phyloP scores from a whole-genome alignment of 1,140 invertebrate genomes.

The Cydia pomonella region DNA sequence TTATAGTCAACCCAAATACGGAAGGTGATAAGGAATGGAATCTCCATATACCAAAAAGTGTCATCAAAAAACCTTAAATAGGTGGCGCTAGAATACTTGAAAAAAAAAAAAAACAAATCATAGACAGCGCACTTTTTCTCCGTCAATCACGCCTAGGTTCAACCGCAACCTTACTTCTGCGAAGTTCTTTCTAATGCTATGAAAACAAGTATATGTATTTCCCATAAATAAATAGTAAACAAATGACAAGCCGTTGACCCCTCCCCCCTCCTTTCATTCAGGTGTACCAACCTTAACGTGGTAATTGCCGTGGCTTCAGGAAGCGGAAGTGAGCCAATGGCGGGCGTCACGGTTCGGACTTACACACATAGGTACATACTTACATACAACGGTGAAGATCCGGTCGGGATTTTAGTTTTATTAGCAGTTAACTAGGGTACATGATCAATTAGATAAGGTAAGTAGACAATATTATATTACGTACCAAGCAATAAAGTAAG shows the following conservation, averaged over 20 bases:
- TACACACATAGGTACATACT: conserved; percentile 10
- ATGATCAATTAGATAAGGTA: not conserved
- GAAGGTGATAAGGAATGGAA: no score
- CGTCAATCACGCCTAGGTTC: no score
- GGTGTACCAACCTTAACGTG: conserved; percentile 32
- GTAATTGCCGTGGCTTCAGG: conserved; percentile 14
- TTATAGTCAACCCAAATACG: no score
- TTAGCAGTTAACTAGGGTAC: not conserved
- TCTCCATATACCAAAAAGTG: no score
- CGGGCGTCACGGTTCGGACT: conserved; percentile 23
- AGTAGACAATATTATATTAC: not conserved
- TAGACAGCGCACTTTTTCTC: no score
- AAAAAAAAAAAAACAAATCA: no score
- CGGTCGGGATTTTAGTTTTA: not conserved
- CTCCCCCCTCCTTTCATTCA: conserved; percentile 2
- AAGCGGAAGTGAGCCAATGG: conserved; percentile 30
- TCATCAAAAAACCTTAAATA: no score
- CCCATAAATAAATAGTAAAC: not conserved
- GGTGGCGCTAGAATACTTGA: no score
- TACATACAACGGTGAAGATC: conserved; percentile 12
- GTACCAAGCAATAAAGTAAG: no score
- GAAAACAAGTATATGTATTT: no score
- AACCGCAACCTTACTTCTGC: no score
- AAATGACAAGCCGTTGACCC: not conserved
- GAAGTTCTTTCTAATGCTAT: no score